A percentile compares a stretch with the other conserved stretches of the same genome.
phyloP scores from a whole-genome alignment of 2,797 vertebrate genomes.

The Parotocinclus haroldoi region DNA sequence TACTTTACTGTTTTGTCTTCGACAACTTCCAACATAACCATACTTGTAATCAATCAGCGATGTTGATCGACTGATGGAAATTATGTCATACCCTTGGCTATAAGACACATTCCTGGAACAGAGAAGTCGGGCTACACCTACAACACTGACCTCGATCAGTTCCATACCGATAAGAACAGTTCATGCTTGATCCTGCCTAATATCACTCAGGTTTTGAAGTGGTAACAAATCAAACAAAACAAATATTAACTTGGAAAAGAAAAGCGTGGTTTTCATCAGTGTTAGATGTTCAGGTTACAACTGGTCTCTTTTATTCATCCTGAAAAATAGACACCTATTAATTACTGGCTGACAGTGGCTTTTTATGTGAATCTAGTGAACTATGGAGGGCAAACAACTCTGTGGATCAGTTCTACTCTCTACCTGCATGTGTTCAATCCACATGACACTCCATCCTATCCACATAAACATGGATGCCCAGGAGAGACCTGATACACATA shows the following conservation, averaged over 20 bases:
- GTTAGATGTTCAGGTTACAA: constrained; percentile 33
- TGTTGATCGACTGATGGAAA: constrained; percentile 8
- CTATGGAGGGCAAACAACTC: constrained; percentile 11
- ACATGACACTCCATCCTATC: not conserved
- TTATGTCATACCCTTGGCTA: constrained; percentile 26
- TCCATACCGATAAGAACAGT: not conserved
- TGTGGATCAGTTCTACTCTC: constrained; percentile 6
- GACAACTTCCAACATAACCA: constrained; percentile 28
- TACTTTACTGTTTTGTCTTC: constrained; percentile 27
- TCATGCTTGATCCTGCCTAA: constrained; percentile 25
- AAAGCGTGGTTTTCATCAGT: constrained; percentile 16
- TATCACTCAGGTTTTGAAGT: not conserved
- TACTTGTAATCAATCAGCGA: constrained; percentile 34
- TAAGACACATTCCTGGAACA: constrained; percentile 33
- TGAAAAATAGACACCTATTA: constrained; percentile 25
- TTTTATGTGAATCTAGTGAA: constrained; percentile 24
- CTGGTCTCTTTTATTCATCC: constrained; percentile 21
- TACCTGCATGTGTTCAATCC: constrained; percentile 9
- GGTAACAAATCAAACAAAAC: constrained; percentile 16
- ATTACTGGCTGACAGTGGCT: constrained; percentile 34
- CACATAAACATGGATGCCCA: not conserved
- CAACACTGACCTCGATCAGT: no score
- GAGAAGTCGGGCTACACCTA: not conserved
- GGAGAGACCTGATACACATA: no score
- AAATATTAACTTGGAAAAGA: constrained; percentile 57